Percentiles rank a stretch among this genome's conserved stretches.
Conservation (phyloP, 1,140 invertebrate genomes). For the Acromyrmex echinatior region DNA sequence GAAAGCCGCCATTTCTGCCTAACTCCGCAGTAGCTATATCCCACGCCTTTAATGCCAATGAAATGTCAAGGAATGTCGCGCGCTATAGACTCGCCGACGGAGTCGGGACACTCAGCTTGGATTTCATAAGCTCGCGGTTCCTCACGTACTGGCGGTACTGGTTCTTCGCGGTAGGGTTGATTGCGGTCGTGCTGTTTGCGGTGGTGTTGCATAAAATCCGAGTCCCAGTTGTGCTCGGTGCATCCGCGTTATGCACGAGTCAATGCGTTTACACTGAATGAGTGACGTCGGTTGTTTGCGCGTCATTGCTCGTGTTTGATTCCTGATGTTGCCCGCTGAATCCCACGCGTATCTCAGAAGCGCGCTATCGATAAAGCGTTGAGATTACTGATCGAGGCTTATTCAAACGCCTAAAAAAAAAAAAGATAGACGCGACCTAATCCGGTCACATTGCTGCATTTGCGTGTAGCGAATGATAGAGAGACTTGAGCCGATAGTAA, state of each 20-base stretch:
- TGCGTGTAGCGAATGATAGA: background rate
- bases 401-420: background rate
- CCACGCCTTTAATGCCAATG: constrained; percentile 78
- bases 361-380: constrained; percentile 4
- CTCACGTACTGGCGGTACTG: constrained; percentile 46
- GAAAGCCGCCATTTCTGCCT: constrained; percentile 83
- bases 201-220: constrained; percentile 30
- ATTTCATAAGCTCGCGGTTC: constrained; percentile 62
- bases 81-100: constrained; percentile 73
- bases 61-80: constrained; percentile 79
- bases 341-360: background rate
- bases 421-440: background rate
- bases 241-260: constrained; percentile 45
- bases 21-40: constrained; percentile 79
- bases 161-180: constrained; percentile 54
- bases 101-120: constrained; percentile 63
- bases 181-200: constrained; percentile 33
- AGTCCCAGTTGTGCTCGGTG: constrained; percentile 45
- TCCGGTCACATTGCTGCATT: background rate
- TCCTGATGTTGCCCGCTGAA: background rate
- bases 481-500: background rate
- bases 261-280: background rate
- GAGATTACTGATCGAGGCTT: background rate
- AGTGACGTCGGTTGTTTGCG: background rate
- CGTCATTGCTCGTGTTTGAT: background rate